Evolutionary conservation across 1,140 invertebrate species (phyloP), one percentile per base, ranked within the genome.

Genomic region (Lepidurus couesii): DNA sequence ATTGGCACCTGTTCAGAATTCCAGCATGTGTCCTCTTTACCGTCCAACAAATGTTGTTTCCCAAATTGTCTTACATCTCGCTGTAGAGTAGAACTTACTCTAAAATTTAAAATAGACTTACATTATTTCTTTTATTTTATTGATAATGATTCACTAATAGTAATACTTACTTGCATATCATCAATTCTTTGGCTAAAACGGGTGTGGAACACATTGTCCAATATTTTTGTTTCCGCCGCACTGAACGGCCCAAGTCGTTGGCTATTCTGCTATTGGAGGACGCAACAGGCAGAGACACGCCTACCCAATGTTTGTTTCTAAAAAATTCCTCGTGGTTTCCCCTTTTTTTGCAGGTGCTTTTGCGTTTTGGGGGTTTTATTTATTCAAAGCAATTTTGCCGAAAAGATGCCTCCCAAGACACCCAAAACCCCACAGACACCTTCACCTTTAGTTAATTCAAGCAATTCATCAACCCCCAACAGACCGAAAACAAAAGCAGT

Each of bases 21-120:
- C 87, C 87, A 88, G 79, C 86, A 88, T 1, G 87, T 88, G 43
- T 88, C 87, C n/a, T 86, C 86, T 76, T 84, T 82, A 26, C 82
- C 82, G 82, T 88, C 87, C 79, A 86, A 83, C 42, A 88, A 77
- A 81, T 83, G 82, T 77, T 86, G 82, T 79, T 88, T 88, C 7
- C 87, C 87, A 84, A 84, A 88, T 80, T 86, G 85, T 81, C 86
- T 87, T 13, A 81, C 81, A 81, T 87, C 86, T 80, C 83, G 82
- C 77, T 87, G 86, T 21, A 88, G 79, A 26, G 87, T 86, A 45
- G 87, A 87, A 81, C 87, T 88, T 8, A 88, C 87, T 77, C 79
- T 79, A 42, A 21, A 34, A 42, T 77, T 74, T 79, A 42, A 21
- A 26, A 74, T 65, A 34, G 75, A 24, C 44, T 44, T 42, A 74